These are phyloP conservation scores for Papilio dardanus DNA, from an alignment of 1,140 invertebrate species.

Conservation along the genomic window DNA sequence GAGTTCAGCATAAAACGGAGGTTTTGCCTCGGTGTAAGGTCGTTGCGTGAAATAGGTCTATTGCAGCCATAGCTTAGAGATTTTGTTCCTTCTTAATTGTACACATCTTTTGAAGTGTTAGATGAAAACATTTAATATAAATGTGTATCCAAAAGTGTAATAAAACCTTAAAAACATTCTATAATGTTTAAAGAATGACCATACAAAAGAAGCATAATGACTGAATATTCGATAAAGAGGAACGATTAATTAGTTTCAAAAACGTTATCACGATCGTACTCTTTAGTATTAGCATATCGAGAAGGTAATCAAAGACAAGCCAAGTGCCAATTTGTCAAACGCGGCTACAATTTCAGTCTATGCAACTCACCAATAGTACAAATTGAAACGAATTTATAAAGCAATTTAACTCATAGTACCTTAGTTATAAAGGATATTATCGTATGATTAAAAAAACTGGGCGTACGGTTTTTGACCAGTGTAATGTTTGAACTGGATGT, in stretches of 20 bases:
- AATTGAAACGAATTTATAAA: background rate
- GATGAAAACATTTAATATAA: background rate
- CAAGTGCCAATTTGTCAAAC: constrained; percentile 56
- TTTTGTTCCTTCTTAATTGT: background rate
- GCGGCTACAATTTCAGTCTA: constrained; percentile 51
- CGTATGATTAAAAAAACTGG: background rate
- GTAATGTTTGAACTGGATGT: background rate
- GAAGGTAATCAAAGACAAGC: constrained; percentile 51
- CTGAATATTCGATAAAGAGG: constrained; percentile 22
- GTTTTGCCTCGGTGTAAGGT: too few species aligned
- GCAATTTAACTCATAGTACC: background rate
- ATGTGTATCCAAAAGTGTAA: background rate
- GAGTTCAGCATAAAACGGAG: too few species aligned
- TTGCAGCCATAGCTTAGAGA: too few species aligned
- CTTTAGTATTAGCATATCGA: constrained; percentile 48
- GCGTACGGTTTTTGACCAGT: background rate
- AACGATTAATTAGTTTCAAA: constrained; percentile 41
- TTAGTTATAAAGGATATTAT: background rate
- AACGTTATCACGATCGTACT: constrained; percentile 40
- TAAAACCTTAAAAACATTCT: background rate
- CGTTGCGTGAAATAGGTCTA: too few species aligned
- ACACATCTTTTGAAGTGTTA: background rate
- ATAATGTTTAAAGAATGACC: background rate
- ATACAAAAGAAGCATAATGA: constrained; percentile 5
- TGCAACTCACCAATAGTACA: constrained; percentile 39